Evolutionary conservation across 2,888 invertebrate species (phyloP).

Genomic region (Dolichomitus sp.): DNA sequence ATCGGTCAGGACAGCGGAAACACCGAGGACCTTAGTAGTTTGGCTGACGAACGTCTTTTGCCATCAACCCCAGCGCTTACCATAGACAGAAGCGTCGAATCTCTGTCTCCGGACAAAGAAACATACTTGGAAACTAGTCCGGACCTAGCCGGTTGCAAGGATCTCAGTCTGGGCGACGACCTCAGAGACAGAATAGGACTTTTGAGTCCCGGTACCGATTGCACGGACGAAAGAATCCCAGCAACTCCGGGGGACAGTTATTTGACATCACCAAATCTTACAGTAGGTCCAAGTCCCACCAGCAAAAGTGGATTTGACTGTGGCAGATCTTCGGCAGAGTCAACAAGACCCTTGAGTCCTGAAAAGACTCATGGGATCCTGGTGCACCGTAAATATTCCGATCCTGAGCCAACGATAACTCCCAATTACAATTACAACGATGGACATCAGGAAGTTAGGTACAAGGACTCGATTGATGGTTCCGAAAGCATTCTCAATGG

Average conservation of each 20-base stretch:
- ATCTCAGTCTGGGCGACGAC: constrained; percentile 70
- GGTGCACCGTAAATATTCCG: constrained; percentile 69
- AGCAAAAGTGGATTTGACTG: constrained; percentile 36
- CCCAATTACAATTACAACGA: constrained; percentile 80
- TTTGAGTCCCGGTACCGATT: constrained; percentile 74
- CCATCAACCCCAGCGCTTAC: constrained; percentile 80
- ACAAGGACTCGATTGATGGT: constrained; percentile 87
- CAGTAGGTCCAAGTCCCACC: constrained; percentile 71
- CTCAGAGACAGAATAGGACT: constrained; percentile 70
- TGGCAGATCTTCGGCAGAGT: constrained; percentile 20
- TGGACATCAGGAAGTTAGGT: constrained; percentile 86
- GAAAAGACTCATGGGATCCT: constrained; percentile 72
- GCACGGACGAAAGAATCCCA: constrained; percentile 74
- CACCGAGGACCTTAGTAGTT: constrained; percentile 80
- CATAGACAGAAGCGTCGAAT: constrained; percentile 77
- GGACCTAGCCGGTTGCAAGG: constrained; percentile 71
- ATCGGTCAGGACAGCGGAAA: constrained; percentile 86
- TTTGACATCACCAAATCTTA: constrained; percentile 73
- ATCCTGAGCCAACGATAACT: constrained; percentile 70
- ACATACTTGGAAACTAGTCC: constrained; percentile 71
- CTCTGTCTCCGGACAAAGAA: constrained; percentile 75
- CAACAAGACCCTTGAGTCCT: constrained; percentile 14
- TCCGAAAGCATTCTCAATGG: constrained; percentile 86
- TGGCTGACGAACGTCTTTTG: constrained; percentile 78
- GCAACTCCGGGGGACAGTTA: constrained; percentile 73